Conservation (phyloP, 1,140 invertebrate genomes). For the Sminthurides bifidus region DNA sequence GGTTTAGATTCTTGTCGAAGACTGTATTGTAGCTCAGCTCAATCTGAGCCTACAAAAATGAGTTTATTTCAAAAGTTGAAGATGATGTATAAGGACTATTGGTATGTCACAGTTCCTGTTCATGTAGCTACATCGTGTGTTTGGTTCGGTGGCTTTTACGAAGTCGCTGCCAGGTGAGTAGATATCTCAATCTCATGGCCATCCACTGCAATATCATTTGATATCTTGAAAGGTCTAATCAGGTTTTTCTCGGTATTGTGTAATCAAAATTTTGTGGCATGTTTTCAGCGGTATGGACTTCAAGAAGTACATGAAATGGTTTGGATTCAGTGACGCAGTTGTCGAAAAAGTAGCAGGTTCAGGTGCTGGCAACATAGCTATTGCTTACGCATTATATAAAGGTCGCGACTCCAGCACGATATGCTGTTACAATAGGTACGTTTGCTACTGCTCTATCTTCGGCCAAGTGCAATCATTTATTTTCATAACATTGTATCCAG, state of each 20-base stretch:
- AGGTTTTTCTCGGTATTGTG: too few species aligned
- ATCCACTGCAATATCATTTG: not conserved
- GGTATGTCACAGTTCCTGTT: constrained; percentile 77
- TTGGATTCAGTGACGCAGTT: constrained; percentile 62
- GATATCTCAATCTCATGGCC: not conserved
- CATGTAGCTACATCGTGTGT: constrained; percentile 69
- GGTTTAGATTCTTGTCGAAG: too few species aligned
- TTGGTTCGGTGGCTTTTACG: constrained; percentile 81
- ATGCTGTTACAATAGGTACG: constrained; percentile 74
- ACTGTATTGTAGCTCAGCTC: not conserved
- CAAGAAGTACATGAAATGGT: constrained; percentile 54
- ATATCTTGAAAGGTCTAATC: not conserved
- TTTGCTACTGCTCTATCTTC: not conserved
- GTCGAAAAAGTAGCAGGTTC: constrained; percentile 59
- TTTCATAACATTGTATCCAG: not conserved
- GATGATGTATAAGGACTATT: constrained; percentile 82
- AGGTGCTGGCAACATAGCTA: constrained; percentile 67
- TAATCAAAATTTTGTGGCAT: constrained; percentile 33
- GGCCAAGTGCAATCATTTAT: not conserved
- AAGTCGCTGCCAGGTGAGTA: constrained; percentile 63
- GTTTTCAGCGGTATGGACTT: constrained; percentile 71
- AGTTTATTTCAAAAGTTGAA: constrained; percentile 75
- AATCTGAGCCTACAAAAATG: constrained; percentile 37
- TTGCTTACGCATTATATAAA: constrained; percentile 83
- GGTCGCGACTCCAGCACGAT: constrained; percentile 77